Conservation (phyloP, 2,113 vertebrate species). For the Athene cunicularia region DNA sequence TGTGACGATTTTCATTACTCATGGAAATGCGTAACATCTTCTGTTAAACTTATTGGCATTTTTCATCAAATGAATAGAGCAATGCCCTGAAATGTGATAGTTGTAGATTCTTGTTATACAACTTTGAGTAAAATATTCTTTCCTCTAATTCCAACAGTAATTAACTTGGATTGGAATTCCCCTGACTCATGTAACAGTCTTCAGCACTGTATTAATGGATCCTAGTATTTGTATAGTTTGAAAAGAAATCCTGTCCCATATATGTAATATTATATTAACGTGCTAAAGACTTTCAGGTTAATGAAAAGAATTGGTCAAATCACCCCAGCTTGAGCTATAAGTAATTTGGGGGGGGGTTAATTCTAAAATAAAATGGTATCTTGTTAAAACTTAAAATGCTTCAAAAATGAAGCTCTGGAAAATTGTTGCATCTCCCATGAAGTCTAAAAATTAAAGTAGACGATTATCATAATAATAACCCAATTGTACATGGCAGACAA, state of each 20-base stretch:
- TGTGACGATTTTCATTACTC: constrained; percentile 42
- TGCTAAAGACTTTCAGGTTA: constrained; percentile 32
- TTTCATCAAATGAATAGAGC: constrained; percentile 43
- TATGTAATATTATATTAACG: neutral
- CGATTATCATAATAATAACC: constrained; percentile 63
- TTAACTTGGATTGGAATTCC: constrained; percentile 67
- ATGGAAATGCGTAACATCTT: constrained; percentile 36
- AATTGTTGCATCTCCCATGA: constrained; percentile 48
- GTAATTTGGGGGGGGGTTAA: neutral
- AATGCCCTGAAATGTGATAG: constrained; percentile 23
- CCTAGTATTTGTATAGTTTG: constrained; percentile 5
- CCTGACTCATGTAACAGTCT: constrained; percentile 47
- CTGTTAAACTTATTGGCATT: constrained; percentile 58
- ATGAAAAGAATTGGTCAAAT: constrained; percentile 32
- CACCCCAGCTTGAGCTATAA: neutral
- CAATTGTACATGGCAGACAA: constrained; percentile 61
- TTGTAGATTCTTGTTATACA: constrained; percentile 33
- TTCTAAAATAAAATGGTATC: constrained; percentile 19
- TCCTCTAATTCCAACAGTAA: constrained; percentile 66
- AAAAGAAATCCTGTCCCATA: neutral
- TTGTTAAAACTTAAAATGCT: constrained; percentile 33
- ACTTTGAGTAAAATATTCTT: constrained; percentile 42
- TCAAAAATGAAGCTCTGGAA: constrained; percentile 32
- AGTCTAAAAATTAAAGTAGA: constrained; percentile 64
- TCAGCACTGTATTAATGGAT: constrained; percentile 45